These are phyloP conservation scores for Mormyrus iriodes DNA, from an alignment of 2,113 vertebrate species.

Conservation along the genomic window DNA sequence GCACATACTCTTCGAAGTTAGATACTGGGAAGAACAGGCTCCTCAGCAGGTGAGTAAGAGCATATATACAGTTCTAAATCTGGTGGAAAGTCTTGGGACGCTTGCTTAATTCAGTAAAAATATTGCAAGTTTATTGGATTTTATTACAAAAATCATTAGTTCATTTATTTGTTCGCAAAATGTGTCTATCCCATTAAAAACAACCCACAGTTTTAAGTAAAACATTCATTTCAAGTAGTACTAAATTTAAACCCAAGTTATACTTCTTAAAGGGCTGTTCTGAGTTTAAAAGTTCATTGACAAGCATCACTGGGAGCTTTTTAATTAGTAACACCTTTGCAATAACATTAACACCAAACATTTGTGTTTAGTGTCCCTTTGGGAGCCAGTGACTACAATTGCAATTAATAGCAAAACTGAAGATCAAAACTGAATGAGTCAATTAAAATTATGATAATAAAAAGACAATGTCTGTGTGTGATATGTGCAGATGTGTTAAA, in stretches of 20 bases:
- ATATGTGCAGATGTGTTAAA: no score
- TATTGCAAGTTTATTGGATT: not conserved
- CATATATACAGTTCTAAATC: not conserved
- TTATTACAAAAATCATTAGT: not conserved
- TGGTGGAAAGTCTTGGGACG: no score
- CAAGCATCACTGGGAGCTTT: not conserved
- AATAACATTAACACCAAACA: not conserved
- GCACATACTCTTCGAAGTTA: constrained; percentile 5
- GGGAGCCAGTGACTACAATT: not conserved
- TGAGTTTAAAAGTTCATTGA: not conserved
- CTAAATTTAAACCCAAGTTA: not conserved
- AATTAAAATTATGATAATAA: no score
- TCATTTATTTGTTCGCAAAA: not conserved
- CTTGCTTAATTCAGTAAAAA: not conserved
- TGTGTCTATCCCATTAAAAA: not conserved
- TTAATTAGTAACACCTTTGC: not conserved
- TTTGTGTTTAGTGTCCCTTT: no score
- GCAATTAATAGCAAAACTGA: not conserved
- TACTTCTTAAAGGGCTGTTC: not conserved
- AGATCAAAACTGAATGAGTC: no score
- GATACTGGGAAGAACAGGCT: constrained; percentile 28
- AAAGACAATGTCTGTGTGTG: no score
- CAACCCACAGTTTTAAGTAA: not conserved
- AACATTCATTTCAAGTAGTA: not conserved
- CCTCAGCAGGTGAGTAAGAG: constrained; percentile 25